Conservation (phyloP, 1,140 invertebrate species). For the Ceratina japonica region DNA sequence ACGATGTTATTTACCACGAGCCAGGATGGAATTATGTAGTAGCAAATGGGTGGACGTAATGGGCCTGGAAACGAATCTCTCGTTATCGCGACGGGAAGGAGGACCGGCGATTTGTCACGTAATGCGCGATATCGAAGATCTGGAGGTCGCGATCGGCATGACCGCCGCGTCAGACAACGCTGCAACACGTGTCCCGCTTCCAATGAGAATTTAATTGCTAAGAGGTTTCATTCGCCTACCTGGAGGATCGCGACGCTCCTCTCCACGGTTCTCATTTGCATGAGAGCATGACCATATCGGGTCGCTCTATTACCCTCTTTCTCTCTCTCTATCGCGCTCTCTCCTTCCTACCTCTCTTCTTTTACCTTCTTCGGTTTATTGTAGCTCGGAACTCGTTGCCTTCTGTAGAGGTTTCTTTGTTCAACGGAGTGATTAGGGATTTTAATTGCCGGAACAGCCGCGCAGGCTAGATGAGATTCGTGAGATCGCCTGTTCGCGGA, state of each 20-base stretch:
- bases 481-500: too few relatives aligned
- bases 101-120: conserved; percentile 67
- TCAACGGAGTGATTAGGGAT: not conserved
- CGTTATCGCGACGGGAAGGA: conserved; percentile 45
- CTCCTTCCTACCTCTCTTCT: not conserved
- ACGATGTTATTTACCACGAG: too few relatives aligned
- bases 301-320: conserved; percentile 64
- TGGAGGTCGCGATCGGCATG: conserved; percentile 74
- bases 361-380: not conserved
- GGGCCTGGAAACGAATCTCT: conserved; percentile 43
- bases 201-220: conserved; percentile 77
- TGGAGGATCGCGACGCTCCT: conserved; percentile 26
- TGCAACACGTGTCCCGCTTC: conserved; percentile 74
- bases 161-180: conserved; percentile 72
- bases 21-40: conserved; percentile 2
- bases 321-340: too few relatives aligned
- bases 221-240: conserved; percentile 61
- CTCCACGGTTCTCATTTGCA: conserved; percentile 67
- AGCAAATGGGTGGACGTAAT: not conserved
- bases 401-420: not conserved
- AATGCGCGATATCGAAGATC: conserved; percentile 75
- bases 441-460: not conserved
- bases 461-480: too few relatives aligned
- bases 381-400: not conserved
- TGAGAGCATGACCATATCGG: conserved; percentile 72